A percentile compares a stretch with the other conserved stretches of the same genome.
These are phyloP conservation scores for Deroptyus accipitrinus DNA, from an alignment of 2,113 vertebrate species.

Conservation along the genomic window DNA sequence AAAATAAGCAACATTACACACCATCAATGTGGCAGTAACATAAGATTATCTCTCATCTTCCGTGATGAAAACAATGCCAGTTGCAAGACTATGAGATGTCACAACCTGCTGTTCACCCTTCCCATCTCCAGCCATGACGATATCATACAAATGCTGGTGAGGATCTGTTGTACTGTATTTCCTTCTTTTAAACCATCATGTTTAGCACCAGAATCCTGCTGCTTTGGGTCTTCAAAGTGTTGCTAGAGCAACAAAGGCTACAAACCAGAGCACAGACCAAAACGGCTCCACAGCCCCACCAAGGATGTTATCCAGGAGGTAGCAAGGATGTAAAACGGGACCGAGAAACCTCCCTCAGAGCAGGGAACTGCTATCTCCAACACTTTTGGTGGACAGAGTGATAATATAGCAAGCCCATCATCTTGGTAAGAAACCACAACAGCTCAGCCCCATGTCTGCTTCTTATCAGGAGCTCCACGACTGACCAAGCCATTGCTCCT, in stretches of 20 bases:
- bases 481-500: background rate
- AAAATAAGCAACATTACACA: background rate
- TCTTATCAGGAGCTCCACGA: background rate
- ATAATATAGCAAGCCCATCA: background rate
- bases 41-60: background rate
- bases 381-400: background rate
- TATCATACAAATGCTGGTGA: background rate
- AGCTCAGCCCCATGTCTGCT: background rate
- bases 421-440: background rate
- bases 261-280: background rate
- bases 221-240: background rate
- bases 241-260: background rate
- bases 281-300: background rate
- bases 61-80: background rate
- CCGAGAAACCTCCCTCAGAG: background rate
- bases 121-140: background rate
- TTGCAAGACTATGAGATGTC: background rate
- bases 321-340: background rate
- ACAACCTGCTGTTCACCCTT: background rate
- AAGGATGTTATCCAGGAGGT: background rate
- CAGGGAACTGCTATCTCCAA: background rate
- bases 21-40: background rate
- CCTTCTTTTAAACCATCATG: background rate
- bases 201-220: background rate
- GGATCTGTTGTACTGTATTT: background rate